phyloP scores from a whole-genome alignment of 2,888 invertebrate species.

The Caenorhabditis angaria region DNA sequence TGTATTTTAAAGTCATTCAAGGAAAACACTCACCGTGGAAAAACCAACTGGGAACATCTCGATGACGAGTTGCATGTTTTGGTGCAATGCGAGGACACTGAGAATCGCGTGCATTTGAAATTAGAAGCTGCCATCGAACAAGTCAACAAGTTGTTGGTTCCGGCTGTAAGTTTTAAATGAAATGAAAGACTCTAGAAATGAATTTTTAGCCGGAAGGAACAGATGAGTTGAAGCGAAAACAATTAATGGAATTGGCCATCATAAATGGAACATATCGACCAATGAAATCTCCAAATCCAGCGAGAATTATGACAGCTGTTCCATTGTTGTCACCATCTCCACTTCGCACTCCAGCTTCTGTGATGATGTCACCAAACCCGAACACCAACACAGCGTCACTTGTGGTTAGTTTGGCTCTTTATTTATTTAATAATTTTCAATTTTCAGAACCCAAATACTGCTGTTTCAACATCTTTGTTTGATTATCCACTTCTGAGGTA shows the following conservation, averaged over 20 bases:
- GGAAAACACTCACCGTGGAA: constrained; percentile 98
- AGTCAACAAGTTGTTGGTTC: constrained; percentile 94
- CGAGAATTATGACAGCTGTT: constrained; percentile 45
- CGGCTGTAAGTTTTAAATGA: constrained; percentile 79
- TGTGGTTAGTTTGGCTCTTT: constrained; percentile 11
- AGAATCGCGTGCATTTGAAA: constrained; percentile 93
- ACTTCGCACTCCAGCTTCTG: constrained; percentile 24
- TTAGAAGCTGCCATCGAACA: constrained; percentile 94
- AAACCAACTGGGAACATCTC: constrained; percentile 99
- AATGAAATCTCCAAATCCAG: constrained; percentile 45
- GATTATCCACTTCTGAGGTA: constrained; percentile 27
- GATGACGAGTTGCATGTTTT: constrained; percentile 97
- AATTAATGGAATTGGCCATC: constrained; percentile 99
- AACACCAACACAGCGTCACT: constrained; percentile 12
- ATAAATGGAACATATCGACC: constrained; percentile 96
- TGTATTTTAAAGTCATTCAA: constrained; percentile 74
- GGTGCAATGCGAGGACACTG: constrained; percentile 88
- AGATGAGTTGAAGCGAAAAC: constrained; percentile 98
- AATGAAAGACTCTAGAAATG: not conserved
- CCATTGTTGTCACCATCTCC: constrained; percentile 46
- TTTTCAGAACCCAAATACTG: constrained; percentile 37
- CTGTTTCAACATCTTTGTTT: constrained; percentile 19
- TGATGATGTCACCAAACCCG: constrained; percentile 24
- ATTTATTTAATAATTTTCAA: not conserved
- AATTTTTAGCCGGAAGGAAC: constrained; percentile 90